Base-by-base conservation (phyloP, 2,888 invertebrate genomes). In the Sarcophaga carnaria region DNA sequence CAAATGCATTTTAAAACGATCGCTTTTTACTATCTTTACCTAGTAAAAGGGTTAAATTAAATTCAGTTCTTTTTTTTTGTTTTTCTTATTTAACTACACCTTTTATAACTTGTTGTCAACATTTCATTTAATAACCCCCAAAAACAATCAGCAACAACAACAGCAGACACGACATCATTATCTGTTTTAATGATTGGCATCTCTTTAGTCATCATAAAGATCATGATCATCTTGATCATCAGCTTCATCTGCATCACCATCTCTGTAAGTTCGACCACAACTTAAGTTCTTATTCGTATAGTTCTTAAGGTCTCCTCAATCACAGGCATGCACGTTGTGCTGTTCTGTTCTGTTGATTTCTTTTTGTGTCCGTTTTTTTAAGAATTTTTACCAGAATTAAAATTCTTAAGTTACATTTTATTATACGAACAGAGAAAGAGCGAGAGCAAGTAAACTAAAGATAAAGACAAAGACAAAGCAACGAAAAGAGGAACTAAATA, bases 381-480 rank as follows among this genome's bases (percentile, higher is more conserved):
- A 45, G 49, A 60, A 54, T 54, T 47, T 77, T 86, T 78, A 76
- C 59, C 60, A 75, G 72, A 84, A 76, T 87, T 79, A 71, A 78
- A 76, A 81, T 79, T 84, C 87, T 87, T 82, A 81, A 76, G 69
- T 87, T 87, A 69, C 72, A 83, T 49, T 74, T 67, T 37, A 37
- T 37, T 37, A 37, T 37, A 37, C 1, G 37, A 2, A 1, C 54
- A 54, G 54, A 12, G 17, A 54, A 4, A 14, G 14, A 54, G 54
- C 4, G 11, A 49, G 1, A 54, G 54, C 12, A 54, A 17, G 3
- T 17, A 54, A 54, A 54, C 12, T 54, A 37, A 37, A 37, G 37
- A 37, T 37, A 37, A 27, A 27, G 6, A 25, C 22, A 49, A 75
- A 60, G 14, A 59, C 67, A 64, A 69, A 4, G 3, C 11, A 74